phyloP scores from a whole-genome alignment of 2,113 vertebrate species.

The Cottus gobio region DNA sequence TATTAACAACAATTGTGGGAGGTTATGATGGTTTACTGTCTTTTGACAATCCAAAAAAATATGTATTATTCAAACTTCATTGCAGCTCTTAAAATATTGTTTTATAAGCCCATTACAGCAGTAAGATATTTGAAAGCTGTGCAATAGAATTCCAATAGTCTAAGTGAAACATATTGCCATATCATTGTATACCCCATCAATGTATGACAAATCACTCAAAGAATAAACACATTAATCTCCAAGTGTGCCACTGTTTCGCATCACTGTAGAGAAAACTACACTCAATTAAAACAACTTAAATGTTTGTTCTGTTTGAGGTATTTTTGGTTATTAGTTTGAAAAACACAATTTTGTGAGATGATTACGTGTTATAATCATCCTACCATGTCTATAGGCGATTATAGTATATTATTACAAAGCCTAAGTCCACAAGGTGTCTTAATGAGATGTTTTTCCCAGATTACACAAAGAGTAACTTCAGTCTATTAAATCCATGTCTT shows the following conservation, averaged over 20 bases:
- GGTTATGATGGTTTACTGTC: background rate
- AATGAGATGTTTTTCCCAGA: conserved; percentile 13
- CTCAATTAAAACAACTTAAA: background rate
- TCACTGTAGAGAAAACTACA: background rate
- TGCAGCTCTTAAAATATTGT: background rate
- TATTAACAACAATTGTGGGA: background rate
- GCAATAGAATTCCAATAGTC: background rate
- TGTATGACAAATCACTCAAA: background rate
- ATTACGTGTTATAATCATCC: background rate
- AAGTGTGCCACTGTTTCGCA: background rate
- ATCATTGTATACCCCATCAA: background rate
- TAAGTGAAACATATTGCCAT: background rate
- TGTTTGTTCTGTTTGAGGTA: background rate
- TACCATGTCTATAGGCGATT: background rate
- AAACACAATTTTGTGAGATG: background rate
- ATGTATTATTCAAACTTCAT: background rate
- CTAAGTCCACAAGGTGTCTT: background rate
- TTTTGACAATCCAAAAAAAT: background rate
- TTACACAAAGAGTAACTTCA: conserved; percentile 13
- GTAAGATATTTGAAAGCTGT: background rate
- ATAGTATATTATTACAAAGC: background rate
- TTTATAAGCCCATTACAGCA: background rate
- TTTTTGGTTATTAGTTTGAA: background rate
- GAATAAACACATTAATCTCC: background rate
- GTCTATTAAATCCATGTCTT: background rate